Conservation (phyloP, 2,888 invertebrate genomes). For the Apantesis nais region DNA sequence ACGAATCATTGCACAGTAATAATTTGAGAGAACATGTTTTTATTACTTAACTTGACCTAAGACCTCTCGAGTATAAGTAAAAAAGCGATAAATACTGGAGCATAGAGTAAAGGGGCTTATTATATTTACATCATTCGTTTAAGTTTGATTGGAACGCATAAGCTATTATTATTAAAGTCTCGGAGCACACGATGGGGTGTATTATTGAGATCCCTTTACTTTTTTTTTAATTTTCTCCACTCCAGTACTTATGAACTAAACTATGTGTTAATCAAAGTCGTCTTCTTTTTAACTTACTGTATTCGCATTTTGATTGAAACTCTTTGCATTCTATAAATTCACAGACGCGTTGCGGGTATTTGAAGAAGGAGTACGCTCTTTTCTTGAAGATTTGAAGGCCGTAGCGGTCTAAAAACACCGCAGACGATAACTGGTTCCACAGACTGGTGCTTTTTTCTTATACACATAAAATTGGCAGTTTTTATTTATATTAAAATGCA, state of each 20-base stretch:
- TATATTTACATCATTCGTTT: background rate
- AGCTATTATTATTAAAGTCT: background rate
- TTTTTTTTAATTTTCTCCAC: background rate
- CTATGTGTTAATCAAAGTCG: background rate
- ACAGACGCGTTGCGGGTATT: too few species aligned
- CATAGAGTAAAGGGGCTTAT: background rate
- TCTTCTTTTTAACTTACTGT: too few species aligned
- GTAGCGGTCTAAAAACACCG: too few species aligned
- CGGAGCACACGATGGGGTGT: background rate
- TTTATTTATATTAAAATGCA: slow-evolving; percentile 51
- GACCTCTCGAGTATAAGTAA: background rate
- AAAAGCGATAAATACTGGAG: background rate
- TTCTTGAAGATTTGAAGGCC: too few species aligned
- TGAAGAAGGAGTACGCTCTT: too few species aligned
- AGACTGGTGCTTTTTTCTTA: slow-evolving; percentile 42
- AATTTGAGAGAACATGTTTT: background rate
- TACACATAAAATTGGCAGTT: slow-evolving; percentile 63
- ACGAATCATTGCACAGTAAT: background rate
- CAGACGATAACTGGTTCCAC: too few species aligned
- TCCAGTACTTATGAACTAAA: background rate
- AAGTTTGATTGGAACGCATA: background rate
- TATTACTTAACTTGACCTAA: background rate
- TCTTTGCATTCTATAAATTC: background rate
- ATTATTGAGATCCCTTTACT: background rate
- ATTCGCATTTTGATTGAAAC: background rate